Percentiles rank a stretch among this genome's conserved stretches.
These are phyloP conservation scores for Ibidorhyncha struthersii DNA, from an alignment of 2,113 vertebrate genomes.

Conservation along the genomic window DNA sequence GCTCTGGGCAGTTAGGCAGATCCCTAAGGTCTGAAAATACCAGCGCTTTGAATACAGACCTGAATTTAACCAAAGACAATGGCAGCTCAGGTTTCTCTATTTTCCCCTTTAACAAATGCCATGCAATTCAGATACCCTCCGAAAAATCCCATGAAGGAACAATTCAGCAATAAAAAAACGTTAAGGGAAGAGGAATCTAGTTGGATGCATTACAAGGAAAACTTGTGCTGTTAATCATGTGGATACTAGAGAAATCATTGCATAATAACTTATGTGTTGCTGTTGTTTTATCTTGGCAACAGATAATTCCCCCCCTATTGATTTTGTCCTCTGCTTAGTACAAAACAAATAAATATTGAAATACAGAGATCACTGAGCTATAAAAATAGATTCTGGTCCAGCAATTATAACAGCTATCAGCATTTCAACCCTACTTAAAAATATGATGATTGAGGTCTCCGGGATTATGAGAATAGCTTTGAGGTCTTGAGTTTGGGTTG, in stretches of 20 bases:
- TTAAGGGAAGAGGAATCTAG: constrained; percentile 2
- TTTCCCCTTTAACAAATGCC: background rate
- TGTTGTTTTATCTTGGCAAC: constrained; percentile 26
- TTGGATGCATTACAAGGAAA: constrained; percentile 28
- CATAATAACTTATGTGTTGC: background rate
- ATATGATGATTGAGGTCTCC: background rate
- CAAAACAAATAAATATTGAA: constrained; percentile 5
- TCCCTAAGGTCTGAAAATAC: background rate
- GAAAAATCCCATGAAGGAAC: background rate
- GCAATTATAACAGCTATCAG: background rate
- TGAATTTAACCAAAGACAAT: background rate
- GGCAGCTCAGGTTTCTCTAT: background rate
- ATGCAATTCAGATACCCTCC: background rate
- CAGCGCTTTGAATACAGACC: background rate
- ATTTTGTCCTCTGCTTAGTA: background rate
- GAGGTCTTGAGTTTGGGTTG: background rate
- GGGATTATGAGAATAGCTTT: background rate
- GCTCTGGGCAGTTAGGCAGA: background rate
- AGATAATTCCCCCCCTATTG: background rate
- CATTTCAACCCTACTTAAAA: background rate
- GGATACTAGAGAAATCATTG: constrained; percentile 15
- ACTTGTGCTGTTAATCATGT: constrained; percentile 40
- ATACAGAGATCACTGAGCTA: background rate
- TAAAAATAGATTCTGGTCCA: background rate
- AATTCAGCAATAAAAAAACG: background rate